phyloP scores from a whole-genome alignment of 1,140 invertebrate species.

The Tribolium castaneum region DNA sequence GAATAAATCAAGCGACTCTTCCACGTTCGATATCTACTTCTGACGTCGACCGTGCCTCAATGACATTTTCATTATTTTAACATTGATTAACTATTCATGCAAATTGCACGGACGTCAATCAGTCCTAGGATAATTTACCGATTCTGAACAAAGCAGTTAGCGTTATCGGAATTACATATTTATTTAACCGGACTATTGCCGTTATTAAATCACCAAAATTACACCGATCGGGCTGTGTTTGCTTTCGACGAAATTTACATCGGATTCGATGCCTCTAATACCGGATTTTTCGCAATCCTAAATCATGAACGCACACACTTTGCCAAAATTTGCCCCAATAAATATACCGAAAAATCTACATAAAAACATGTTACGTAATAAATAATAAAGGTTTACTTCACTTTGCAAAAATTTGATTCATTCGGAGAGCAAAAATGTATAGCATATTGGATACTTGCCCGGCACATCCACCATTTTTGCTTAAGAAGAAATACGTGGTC shows the following conservation, averaged over 20 bases:
- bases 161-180: neutral
- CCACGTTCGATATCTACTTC: neutral
- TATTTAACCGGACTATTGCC: neutral
- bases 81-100: conserved; percentile 31
- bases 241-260: neutral
- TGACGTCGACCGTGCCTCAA: neutral
- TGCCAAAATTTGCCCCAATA: too few relatives aligned
- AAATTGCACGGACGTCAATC: conserved; percentile 8
- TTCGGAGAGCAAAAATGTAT: neutral
- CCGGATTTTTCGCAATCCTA: too few relatives aligned
- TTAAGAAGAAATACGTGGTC: neutral
- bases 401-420: neutral
- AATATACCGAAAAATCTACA: too few relatives aligned
- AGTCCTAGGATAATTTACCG: neutral
- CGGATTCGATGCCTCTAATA: too few relatives aligned
- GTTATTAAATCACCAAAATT: neutral
- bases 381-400: neutral
- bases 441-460: neutral
- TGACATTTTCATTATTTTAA: conserved; percentile 32
- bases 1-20: conserved; percentile 23
- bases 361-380: neutral
- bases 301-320: too few relatives aligned
- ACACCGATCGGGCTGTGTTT: neutral
- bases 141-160: neutral
- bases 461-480: neutral